A percentile compares a stretch with the other conserved stretches of the same genome.
phyloP scores from a whole-genome alignment of 2,797 vertebrate species.

The Chaunax sp. region DNA sequence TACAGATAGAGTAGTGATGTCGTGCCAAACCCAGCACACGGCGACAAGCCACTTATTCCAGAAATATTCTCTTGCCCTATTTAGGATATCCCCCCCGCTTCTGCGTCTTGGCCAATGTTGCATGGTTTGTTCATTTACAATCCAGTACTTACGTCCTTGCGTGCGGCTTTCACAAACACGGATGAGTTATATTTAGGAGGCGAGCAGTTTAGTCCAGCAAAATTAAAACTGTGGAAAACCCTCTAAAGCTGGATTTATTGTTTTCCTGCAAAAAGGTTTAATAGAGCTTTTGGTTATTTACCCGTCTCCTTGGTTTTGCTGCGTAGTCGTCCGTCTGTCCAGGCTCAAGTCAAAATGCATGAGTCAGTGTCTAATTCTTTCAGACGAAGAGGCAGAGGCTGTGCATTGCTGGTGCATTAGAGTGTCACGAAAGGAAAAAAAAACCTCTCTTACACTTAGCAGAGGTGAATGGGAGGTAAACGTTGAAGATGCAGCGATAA shows the following conservation, averaged over 20 bases:
- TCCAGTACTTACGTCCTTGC: slow-evolving; percentile 23
- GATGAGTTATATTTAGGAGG: slow-evolving; percentile 43
- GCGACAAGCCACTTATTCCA: slow-evolving; percentile 21
- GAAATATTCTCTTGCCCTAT: slow-evolving; percentile 46
- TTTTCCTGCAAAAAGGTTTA: slow-evolving; percentile 39
- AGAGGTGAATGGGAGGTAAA: slow-evolving; percentile 33
- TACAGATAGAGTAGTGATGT: slow-evolving; percentile 17
- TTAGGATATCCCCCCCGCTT: slow-evolving; percentile 40
- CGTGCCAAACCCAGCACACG: slow-evolving; percentile 35
- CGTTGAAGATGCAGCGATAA: neutral
- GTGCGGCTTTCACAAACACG: slow-evolving; percentile 7
- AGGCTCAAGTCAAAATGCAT: slow-evolving; percentile 29
- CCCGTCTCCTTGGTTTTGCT: neutral
- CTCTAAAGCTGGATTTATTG: slow-evolving; percentile 9
- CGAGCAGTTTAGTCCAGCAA: slow-evolving; percentile 7
- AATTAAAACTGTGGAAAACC: slow-evolving; percentile 41
- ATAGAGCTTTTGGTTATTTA: slow-evolving; percentile 30
- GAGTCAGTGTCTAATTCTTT: slow-evolving; percentile 36
- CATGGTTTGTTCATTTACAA: slow-evolving; percentile 14
- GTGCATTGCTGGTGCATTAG: slow-evolving; percentile 3
- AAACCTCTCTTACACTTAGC: neutral
- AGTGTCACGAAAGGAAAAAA: neutral
- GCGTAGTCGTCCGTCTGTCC: slow-evolving; percentile 14
- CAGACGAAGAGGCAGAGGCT: slow-evolving; percentile 4
- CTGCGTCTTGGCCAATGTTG: slow-evolving; percentile 17